Evolutionary conservation across 2,113 vertebrate species (phyloP).

Genomic region (Alexandromys fortis): DNA sequence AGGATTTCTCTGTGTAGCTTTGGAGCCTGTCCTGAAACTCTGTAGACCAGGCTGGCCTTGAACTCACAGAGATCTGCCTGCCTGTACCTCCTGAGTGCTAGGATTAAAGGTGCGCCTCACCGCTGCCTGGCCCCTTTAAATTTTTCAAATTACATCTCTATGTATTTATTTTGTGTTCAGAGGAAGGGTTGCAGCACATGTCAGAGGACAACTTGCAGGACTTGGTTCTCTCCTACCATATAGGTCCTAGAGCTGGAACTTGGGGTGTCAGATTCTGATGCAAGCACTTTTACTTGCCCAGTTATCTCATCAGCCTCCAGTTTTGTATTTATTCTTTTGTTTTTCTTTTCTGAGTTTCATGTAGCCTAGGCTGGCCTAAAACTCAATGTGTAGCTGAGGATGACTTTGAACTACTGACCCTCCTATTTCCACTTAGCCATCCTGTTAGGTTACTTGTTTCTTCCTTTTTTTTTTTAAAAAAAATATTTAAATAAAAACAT

Average conservation of each 20-base stretch:
- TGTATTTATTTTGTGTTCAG: not conserved
- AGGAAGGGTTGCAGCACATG: not conserved
- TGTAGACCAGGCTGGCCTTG: not conserved
- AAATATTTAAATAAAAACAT: too few relatives aligned
- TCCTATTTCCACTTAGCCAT: not conserved
- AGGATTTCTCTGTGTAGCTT: not conserved
- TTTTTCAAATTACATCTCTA: not conserved
- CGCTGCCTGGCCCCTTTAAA: not conserved
- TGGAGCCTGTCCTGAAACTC: not conserved
- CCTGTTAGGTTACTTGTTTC: not conserved
- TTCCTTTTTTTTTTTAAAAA: not conserved
- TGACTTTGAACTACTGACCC: not conserved
- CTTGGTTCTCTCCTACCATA: not conserved
- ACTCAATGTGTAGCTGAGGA: not conserved
- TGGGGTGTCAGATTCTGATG: not conserved
- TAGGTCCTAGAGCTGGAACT: not conserved
- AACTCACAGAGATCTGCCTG: not conserved
- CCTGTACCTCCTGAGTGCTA: not conserved
- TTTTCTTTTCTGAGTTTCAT: not conserved
- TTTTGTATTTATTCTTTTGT: slow-evolving; percentile 24
- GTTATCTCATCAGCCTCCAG: not conserved
- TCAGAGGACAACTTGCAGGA: not conserved
- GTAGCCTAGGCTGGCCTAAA: not conserved
- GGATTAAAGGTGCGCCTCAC: not conserved
- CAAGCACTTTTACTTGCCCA: not conserved